Percentiles rank a stretch among this genome's conserved stretches.
Evolutionary conservation across 2,797 vertebrate genomes (phyloP).

Genomic region (Triplophysa bombifrons): DNA sequence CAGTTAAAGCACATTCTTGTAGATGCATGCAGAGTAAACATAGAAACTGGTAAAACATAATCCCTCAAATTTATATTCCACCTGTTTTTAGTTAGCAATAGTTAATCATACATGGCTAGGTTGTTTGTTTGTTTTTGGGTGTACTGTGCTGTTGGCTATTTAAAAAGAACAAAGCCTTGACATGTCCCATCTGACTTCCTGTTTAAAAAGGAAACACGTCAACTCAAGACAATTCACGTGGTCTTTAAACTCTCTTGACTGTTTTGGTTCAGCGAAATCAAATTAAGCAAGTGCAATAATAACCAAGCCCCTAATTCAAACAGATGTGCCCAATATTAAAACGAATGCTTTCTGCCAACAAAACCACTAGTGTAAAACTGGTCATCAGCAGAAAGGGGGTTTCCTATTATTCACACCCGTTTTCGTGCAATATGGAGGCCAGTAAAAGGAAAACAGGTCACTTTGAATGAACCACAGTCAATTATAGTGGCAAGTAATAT

Average conservation of each 20-base stretch:
- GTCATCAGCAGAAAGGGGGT: conserved; percentile 24
- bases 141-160: too few species aligned
- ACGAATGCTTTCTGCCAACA: conserved; percentile 2
- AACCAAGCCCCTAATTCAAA: neutral
- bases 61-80: too few species aligned
- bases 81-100: too few species aligned
- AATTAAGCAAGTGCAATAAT: neutral
- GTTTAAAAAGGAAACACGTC: too few species aligned
- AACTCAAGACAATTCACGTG: too few species aligned
- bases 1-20: too few species aligned
- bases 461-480: neutral
- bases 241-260: neutral
- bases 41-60: too few species aligned
- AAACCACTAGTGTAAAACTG: conserved; percentile 6
- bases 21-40: too few species aligned
- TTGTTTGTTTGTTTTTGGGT: too few species aligned
- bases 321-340: neutral
- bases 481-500: conserved; percentile 3
- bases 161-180: too few species aligned
- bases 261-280: neutral
- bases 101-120: too few species aligned
- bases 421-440: conserved; percentile 8
- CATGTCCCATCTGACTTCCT: too few species aligned
- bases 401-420: neutral
- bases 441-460: conserved; percentile 22